These are phyloP conservation scores for Amphipoea oculea DNA, from an alignment of 2,888 invertebrate species.

Conservation along the genomic window DNA sequence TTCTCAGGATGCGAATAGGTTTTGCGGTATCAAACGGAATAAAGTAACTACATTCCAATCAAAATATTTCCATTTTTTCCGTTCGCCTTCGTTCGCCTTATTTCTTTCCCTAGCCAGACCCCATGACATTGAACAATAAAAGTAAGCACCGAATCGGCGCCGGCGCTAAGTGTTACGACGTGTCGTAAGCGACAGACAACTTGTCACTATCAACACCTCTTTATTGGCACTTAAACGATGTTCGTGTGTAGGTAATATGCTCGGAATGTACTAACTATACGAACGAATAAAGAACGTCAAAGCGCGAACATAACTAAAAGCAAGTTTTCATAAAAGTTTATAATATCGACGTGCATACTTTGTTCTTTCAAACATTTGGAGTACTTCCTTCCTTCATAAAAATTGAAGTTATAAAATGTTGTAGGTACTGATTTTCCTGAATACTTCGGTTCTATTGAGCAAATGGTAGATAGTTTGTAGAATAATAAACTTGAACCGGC, in stretches of 20 bases:
- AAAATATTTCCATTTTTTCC: background rate
- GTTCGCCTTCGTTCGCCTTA: too few relatives aligned
- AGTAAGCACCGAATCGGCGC: slow-evolving; percentile 26
- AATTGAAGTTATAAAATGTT: background rate
- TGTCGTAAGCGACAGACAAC: slow-evolving; percentile 25
- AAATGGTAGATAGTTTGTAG: background rate
- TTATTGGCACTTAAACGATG: slow-evolving; percentile 34
- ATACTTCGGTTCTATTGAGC: too few relatives aligned
- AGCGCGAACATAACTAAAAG: too few relatives aligned
- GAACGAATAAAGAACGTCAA: too few relatives aligned
- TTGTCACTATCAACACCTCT: slow-evolving; percentile 42
- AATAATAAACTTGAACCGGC: background rate
- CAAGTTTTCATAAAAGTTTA: background rate
- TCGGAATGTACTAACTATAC: background rate
- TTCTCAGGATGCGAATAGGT: slow-evolving; percentile 1
- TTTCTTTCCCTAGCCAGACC: background rate
- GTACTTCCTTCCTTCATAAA: too few relatives aligned
- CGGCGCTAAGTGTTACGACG: slow-evolving; percentile 26
- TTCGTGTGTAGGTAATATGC: slow-evolving; percentile 6
- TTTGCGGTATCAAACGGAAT: background rate
- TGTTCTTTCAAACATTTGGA: background rate
- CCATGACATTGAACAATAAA: slow-evolving; percentile 26
- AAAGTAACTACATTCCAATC: background rate
- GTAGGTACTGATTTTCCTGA: background rate
- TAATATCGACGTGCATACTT: background rate